These are phyloP conservation scores for Mythimna lalbum DNA, from an alignment of 2,888 invertebrate genomes.

Conservation along the genomic window DNA sequence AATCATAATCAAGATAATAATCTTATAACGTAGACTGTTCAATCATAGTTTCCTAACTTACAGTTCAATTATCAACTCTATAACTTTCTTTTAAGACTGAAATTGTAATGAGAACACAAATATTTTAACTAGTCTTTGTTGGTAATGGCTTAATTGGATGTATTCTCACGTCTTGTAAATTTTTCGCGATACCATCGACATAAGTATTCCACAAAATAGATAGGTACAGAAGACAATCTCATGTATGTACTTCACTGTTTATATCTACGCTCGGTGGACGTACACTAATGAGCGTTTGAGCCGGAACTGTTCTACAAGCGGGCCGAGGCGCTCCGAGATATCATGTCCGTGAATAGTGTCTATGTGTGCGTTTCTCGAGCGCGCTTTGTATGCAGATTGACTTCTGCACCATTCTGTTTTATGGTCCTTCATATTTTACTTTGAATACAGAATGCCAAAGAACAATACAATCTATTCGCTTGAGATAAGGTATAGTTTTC, in stretches of 20 bases:
- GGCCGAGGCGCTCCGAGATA: too few species aligned
- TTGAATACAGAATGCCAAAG: neutral
- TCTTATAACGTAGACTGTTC: constrained; percentile 34
- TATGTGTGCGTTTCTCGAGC: too few species aligned
- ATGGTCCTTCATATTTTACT: constrained; percentile 37
- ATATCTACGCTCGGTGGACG: too few species aligned
- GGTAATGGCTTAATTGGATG: constrained; percentile 68
- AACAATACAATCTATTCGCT: neutral
- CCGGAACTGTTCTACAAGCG: too few species aligned
- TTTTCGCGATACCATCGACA: constrained; percentile 63
- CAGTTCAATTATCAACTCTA: constrained; percentile 29
- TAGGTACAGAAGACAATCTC: too few species aligned
- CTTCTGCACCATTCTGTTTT: constrained; percentile 46
- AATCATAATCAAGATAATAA: constrained; percentile 51
- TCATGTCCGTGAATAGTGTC: too few species aligned
- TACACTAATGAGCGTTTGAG: too few species aligned
- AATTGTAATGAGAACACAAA: constrained; percentile 42
- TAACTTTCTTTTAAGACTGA: constrained; percentile 42
- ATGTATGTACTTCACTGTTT: too few species aligned
- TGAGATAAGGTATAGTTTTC: neutral
- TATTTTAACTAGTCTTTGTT: constrained; percentile 65
- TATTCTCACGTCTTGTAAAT: constrained; percentile 70
- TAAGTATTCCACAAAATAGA: too few species aligned
- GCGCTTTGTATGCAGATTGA: too few species aligned
- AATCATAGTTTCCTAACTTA: constrained; percentile 19